Conservation (phyloP, 2,888 invertebrate genomes). For the Thecophora atra region DNA sequence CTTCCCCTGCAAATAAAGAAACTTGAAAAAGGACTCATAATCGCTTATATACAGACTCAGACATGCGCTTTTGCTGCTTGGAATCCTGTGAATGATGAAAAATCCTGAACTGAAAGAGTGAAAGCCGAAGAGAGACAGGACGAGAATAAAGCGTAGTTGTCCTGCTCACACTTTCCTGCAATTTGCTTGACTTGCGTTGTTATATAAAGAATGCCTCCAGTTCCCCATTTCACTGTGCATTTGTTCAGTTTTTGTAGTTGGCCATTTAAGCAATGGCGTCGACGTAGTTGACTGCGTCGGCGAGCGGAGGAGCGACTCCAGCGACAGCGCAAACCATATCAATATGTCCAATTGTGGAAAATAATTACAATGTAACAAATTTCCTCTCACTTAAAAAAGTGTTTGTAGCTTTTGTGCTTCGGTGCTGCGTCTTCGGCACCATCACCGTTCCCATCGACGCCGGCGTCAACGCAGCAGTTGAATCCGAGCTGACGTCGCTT, state of each 20-base stretch:
- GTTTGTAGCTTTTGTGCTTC: constrained; percentile 21
- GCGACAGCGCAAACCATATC: constrained; percentile 58
- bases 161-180: background rate
- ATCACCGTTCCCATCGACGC: background rate
- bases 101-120: background rate
- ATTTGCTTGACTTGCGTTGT: background rate
- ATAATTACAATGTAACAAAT: constrained; percentile 68
- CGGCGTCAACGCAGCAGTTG: background rate
- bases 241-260: background rate
- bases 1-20: constrained; percentile 23
- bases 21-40: constrained; percentile 10
- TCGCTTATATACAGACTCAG: background rate
- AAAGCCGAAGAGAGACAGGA: background rate
- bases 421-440: background rate
- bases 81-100: background rate
- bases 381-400: constrained; percentile 60
- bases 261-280: constrained; percentile 48
- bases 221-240: background rate
- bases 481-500: background rate
- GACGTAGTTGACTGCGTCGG: constrained; percentile 1
- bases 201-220: background rate
- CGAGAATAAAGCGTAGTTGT: background rate
- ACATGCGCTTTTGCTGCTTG: constrained; percentile 14
- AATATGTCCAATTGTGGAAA: constrained; percentile 68
- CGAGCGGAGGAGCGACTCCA: background rate